A percentile compares a stretch with the other conserved stretches of the same genome.
Conservation (phyloP, 1,140 invertebrate genomes). For the Drosophila malerkotliana region DNA sequence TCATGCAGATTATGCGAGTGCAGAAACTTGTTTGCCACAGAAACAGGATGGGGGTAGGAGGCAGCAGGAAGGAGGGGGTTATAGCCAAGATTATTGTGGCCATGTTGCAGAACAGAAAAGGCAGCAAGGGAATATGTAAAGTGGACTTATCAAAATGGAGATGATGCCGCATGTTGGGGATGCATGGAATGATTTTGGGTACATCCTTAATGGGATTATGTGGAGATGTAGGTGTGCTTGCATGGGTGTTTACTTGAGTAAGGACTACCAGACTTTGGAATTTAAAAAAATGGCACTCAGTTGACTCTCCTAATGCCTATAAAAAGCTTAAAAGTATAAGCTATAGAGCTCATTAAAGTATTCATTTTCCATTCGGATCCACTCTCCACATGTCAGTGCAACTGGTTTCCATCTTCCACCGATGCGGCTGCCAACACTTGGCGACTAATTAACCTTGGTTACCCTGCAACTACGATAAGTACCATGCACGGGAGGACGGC, state of each 20-base stretch:
- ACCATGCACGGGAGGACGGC: constrained; percentile 4
- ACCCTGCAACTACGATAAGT: constrained; percentile 36
- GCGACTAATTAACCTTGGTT: constrained; percentile 71
- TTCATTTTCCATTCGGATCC: background rate
- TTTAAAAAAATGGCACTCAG: too few relatives aligned
- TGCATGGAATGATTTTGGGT: constrained; percentile 34
- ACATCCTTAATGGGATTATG: constrained; percentile 48
- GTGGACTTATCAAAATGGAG: constrained; percentile 68
- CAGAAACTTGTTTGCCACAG: constrained; percentile 74
- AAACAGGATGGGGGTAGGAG: background rate
- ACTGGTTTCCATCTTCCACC: constrained; percentile 11
- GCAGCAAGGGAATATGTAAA: constrained; percentile 41
- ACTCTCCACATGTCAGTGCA: background rate
- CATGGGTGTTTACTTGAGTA: background rate
- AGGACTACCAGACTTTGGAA: background rate
- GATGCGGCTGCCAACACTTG: constrained; percentile 59
- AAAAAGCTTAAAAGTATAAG: background rate
- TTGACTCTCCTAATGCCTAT: too few relatives aligned
- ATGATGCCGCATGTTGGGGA: constrained; percentile 35
- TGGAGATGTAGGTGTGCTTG: constrained; percentile 8
- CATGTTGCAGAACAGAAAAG: constrained; percentile 48
- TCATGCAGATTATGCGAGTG: constrained; percentile 81
- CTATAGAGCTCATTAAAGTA: constrained; percentile 18
- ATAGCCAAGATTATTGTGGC: constrained; percentile 62
- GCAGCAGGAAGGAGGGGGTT: background rate